Evolutionary conservation across 2,797 vertebrate species (phyloP).

Genomic region (Lophotriccus pileatus): DNA sequence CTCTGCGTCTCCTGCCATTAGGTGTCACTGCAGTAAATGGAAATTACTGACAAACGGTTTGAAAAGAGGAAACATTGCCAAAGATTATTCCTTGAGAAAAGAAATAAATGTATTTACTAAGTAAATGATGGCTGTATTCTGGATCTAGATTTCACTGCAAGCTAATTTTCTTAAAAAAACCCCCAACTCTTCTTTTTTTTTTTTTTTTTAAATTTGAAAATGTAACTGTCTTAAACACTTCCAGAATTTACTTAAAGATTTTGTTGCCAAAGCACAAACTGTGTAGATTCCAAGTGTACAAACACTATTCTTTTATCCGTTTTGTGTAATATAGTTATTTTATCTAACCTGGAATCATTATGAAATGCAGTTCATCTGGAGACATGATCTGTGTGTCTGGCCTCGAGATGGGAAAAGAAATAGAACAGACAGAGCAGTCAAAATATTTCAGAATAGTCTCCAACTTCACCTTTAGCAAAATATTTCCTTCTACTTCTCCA

Average conservation of each 20-base stretch:
- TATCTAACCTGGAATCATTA: neutral
- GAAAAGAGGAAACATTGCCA: conserved; percentile 17
- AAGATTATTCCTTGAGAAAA: conserved; percentile 8
- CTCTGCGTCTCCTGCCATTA: conserved; percentile 62
- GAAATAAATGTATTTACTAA: neutral
- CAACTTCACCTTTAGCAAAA: neutral
- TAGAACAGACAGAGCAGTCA: neutral
- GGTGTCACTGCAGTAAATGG: conserved; percentile 71
- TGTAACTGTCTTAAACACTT: neutral
- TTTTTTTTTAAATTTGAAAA: neutral
- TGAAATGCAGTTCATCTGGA: neutral
- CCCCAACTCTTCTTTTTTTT: fast-evolving
- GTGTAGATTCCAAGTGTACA: neutral
- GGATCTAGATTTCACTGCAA: neutral
- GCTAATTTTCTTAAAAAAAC: neutral
- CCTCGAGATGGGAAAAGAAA: neutral
- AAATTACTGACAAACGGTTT: conserved; percentile 54
- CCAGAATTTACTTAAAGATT: neutral
- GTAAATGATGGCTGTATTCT: neutral
- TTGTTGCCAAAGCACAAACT: neutral
- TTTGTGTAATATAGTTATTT: neutral
- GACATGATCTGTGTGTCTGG: fast-evolving
- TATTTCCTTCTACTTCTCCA: neutral
- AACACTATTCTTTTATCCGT: neutral
- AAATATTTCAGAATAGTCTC: neutral